Evolutionary conservation across 2,888 invertebrate species (phyloP), one percentile per base, ranked within the genome.

Genomic region (Podotricha telesiphe): DNA sequence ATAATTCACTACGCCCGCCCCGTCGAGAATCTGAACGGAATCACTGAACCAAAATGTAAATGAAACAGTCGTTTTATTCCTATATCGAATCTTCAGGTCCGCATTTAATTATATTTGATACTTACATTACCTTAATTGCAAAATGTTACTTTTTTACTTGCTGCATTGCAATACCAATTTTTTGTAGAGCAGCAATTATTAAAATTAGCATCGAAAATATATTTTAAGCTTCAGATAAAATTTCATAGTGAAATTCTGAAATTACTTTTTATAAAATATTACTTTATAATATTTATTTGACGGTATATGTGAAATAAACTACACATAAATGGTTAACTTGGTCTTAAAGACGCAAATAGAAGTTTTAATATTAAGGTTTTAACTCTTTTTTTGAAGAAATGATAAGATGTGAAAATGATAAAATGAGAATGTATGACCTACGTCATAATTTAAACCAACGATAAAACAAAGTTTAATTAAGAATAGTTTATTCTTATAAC

Each of bases 31-130:
- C 80, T 78, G 81, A 83, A 82, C 83, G 80, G 82, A 87, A 86
- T 87, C 87, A 86, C 84, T 86, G 86, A 83, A 86, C 87, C 86
- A 86, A 87, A 86, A 85, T 83, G 82, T 84, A 86, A 88, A 87
- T 86, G 86, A 86, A 87, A 71, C 74, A 69, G 70, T 74, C 68
- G 69, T 71, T 67, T 66, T 69, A 58, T 71, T 64, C 67, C 59
- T 65, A 64, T 65, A 70, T 72, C 65, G 56, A 67, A 65, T 65
- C 62, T 69, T 61, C 64, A 67, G 75, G 77, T 75, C 69, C 45
- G 45, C 66, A 67, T 72, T 67, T 69, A 69, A 70, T 56, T 70
- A 58, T 58, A 58, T 66, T 59, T 47, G 34, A 56, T 56, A 56
- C 40, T 64, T 65, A 47, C 45, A 56, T 56, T 65, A 55, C 47